phyloP scores from a whole-genome alignment of 23 tunicate species.

The Phallusia fumigata region DNA sequence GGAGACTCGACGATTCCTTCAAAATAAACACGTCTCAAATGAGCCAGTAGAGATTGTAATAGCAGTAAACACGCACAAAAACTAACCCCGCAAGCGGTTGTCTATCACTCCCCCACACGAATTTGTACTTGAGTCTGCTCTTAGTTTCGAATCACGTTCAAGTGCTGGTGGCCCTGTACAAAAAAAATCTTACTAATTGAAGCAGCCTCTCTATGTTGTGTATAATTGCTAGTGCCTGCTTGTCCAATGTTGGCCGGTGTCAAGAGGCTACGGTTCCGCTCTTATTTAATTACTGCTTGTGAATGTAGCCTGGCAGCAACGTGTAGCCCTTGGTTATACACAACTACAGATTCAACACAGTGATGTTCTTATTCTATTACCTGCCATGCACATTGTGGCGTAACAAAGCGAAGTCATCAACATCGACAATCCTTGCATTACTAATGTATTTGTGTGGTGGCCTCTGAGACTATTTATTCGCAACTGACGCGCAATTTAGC shows the following conservation, averaged over 20 bases:
- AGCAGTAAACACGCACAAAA: background rate
- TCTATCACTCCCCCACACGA: background rate
- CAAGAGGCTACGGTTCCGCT: constrained; percentile 1
- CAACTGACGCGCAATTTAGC: too few relatives aligned
- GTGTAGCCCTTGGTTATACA: too few relatives aligned
- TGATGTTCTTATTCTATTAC: too few relatives aligned
- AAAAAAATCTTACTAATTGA: background rate
- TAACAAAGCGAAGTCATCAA: too few relatives aligned
- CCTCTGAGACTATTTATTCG: too few relatives aligned
- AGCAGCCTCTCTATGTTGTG: background rate
- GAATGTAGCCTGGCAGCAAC: background rate
- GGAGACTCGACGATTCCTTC: constrained; percentile 46
- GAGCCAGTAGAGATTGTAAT: background rate
- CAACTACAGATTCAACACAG: too few relatives aligned
- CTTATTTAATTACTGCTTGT: background rate
- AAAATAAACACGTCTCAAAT: background rate
- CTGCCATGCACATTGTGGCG: too few relatives aligned
- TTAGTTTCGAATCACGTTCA: background rate
- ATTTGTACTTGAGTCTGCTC: background rate
- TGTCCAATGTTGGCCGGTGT: background rate
- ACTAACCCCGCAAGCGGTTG: background rate
- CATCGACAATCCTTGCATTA: too few relatives aligned
- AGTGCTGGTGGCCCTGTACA: constrained; percentile 12
- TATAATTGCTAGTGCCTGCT: background rate
- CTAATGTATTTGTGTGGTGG: too few relatives aligned